Conservation (phyloP, 2,113 vertebrate species). For the Cathartes aura region DNA sequence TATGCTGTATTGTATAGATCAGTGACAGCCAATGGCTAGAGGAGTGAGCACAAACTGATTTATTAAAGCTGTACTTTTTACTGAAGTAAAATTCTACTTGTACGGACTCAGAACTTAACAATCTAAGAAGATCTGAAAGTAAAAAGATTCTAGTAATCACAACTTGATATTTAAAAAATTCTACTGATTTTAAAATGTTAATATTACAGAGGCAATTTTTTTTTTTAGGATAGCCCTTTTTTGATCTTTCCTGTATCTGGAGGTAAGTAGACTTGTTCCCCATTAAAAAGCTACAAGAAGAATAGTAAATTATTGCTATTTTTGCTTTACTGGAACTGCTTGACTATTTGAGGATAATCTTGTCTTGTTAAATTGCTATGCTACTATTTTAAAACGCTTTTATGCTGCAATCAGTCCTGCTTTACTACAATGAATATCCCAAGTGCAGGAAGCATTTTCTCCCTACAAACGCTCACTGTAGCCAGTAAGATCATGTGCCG, state of each 20-base stretch:
- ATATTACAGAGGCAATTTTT: neutral
- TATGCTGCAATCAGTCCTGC: neutral
- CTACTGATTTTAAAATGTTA: neutral
- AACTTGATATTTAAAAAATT: neutral
- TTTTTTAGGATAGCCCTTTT: neutral
- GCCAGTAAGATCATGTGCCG: neutral
- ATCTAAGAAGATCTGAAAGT: neutral
- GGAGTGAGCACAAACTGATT: neutral
- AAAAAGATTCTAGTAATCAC: neutral
- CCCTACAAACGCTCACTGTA: rapidly evolving
- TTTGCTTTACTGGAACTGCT: neutral
- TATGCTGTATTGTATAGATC: neutral
- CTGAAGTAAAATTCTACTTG: neutral
- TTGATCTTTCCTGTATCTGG: neutral
- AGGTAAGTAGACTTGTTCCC: neutral
- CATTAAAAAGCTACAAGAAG: neutral
- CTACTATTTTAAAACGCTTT: neutral
- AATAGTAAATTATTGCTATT: neutral
- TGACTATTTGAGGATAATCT: neutral
- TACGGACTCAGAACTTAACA: neutral
- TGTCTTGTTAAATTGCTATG: neutral
- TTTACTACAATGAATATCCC: neutral
- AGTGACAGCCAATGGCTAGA: neutral
- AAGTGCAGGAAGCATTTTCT: neutral
- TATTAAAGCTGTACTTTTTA: neutral